Conservation (phyloP, 2,797 vertebrate genomes). For the Bufotes viridis region DNA sequence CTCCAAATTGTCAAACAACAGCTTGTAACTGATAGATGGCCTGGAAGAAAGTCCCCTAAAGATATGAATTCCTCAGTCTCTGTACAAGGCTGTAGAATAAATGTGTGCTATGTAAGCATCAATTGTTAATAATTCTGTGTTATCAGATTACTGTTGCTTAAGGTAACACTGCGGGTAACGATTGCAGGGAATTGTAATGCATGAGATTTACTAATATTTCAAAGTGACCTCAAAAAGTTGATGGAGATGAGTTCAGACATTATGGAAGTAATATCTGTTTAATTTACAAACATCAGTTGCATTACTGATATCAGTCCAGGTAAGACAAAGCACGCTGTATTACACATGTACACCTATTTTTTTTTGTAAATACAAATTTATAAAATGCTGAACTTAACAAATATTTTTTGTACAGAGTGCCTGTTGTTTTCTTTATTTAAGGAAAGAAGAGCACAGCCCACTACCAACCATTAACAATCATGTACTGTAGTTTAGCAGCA, state of each 20-base stretch:
- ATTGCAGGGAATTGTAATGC: no score
- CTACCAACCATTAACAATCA: conserved; percentile 87
- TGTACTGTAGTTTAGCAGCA: conserved; percentile 95
- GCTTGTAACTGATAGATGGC: no score
- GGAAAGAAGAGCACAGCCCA: conserved; percentile 85
- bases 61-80: no score
- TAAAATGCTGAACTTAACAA: conserved; percentile 75
- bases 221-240: not conserved
- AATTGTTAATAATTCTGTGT: not conserved
- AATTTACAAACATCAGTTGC: conserved; percentile 97
- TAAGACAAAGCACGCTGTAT: conserved; percentile 90
- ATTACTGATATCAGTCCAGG: conserved; percentile 94
- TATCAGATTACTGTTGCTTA: no score
- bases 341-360: conserved; percentile 79
- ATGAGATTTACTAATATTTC: no score
- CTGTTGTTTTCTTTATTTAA: conserved; percentile 76
- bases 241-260: conserved; percentile 73
- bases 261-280: conserved; percentile 95
- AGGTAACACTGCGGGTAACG: no score
- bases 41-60: no score
- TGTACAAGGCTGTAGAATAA: no score
- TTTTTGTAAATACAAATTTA: conserved; percentile 74
- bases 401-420: conserved; percentile 89
- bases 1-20: no score
- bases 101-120: no score